Percentiles rank a stretch among this genome's conserved stretches.
These are phyloP conservation scores for Callaeas wilsoni DNA, from an alignment of 2,113 vertebrate genomes.

Conservation along the genomic window DNA sequence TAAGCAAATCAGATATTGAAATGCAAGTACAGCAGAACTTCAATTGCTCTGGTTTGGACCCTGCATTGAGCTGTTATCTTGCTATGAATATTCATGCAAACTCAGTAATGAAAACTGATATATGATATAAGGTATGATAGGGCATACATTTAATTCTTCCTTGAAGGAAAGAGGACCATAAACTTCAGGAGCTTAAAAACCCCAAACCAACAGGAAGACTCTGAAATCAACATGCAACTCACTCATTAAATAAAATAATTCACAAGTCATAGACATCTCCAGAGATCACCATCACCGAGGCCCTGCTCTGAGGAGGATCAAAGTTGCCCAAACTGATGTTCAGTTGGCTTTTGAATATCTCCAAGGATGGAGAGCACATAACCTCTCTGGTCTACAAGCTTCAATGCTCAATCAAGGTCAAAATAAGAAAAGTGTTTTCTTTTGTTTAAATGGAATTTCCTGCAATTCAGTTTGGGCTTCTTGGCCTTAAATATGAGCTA, in stretches of 20 bases:
- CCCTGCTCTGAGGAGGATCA: neutral
- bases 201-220: neutral
- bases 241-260: neutral
- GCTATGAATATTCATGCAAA: neutral
- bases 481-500: neutral
- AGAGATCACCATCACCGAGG: neutral
- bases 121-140: neutral
- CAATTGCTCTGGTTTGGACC: neutral
- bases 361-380: neutral
- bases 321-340: neutral
- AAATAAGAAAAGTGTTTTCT: neutral
- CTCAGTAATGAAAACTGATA: neutral
- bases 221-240: neutral
- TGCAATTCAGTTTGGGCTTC: neutral
- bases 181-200: neutral
- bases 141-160: neutral
- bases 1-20: neutral
- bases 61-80: neutral
- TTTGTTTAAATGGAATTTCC: neutral
- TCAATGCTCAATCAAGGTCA: neutral
- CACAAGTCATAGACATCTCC: neutral
- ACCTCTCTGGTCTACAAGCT: accelerated
- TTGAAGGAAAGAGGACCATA: neutral
- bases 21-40: neutral
- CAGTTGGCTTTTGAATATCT: neutral